Evolutionary conservation across 1,140 invertebrate species (phyloP), one percentile per base, ranked within the genome.

Genomic region (Acyrthosiphon pisum): DNA sequence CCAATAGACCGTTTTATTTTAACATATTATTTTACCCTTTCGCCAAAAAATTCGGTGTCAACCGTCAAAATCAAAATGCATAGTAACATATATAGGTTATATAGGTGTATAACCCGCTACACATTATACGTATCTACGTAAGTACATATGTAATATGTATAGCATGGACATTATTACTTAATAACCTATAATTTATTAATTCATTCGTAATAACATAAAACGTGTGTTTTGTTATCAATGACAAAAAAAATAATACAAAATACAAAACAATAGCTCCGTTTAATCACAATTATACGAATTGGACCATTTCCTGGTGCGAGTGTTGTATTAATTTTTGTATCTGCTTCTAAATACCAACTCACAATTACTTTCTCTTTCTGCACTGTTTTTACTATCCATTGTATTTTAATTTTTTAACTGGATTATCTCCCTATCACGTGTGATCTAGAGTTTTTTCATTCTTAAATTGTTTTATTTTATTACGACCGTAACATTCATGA

Each of bases 391-490:
- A 86, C 48, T 50, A 53, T 56, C 81, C 81, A 93, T 93, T 93
- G 91, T 93, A 93, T 93, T 93, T 93, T 93, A 93, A 93, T 93
- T 93, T 91, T 92, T 50, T 86, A 93, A 93, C 76, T 93, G 91
- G 76, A 93, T 93, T 93, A 93, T 93, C 90, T 83, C 76, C 81
- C 48, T 93, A 93, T 93, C 91, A 93, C 81, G 91, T 93, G 81
- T 93, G 91, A 93, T 93, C 76, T 68, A 90, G 89, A 90, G 53
- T 60, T 90, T 90, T 91, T 83, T 46, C 76, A 68, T 91, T 91
- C 56, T 93, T 83, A 41, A 93, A 84, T 53, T 91, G 68, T 91
- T 91, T 84, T 86, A 93, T 93, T 84, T 90, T n/a, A 44, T 86
- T 93, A 46, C 44, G 6, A 84, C 91, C 91, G 81, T 93, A 93